Base-by-base conservation (phyloP, 2,797 vertebrate species). In the Sarcophilus harrisii region DNA sequence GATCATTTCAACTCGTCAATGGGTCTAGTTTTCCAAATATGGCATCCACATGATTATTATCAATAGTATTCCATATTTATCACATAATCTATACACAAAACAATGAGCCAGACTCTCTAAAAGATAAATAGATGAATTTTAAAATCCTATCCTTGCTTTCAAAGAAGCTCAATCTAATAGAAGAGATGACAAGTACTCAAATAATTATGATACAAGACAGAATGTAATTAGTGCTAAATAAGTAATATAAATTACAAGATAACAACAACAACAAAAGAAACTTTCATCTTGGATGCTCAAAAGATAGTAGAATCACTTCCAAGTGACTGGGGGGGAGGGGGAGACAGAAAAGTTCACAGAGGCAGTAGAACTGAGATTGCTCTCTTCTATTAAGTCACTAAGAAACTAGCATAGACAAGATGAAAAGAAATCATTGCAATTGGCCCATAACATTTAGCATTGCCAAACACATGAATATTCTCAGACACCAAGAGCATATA, bases 1-100 rank as follows among this genome's bases (percentile, higher is more conserved):
- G 16, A 45, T 93, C 57, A 95, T 9, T 96, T 93, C 94, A 93
- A 93, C 28, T 81, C 92, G 18, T 96, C 87, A n/a, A 59, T 52
- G 55, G 49, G 92, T 95, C 28, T 89, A 38, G 91, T 94, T 45
- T 55, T 38, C 11, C 89, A 10, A 59, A 32, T 5, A 54, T 59
- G 94, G 90, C 18, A 89, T 91, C 32, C 90, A 13, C 92, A 93
- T 90, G 54, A 30, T 95, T 94, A 94, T 28, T 92, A 29, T 93
- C n/a, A 57, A 6, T 45, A 13, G 90, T 90, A 95, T 45, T 95
- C 93, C 54, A 96, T 27, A 49, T 81, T 95, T 45, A 96, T 45
- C 93, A 92, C 38, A 49, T 92, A 81, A 62, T 87, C 38, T 30
- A 94, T 0, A 90, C 73, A 90, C 90, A 94, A 57, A 92, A 90